Evolutionary conservation across 2,797 vertebrate genomes (phyloP).

Genomic region (Myotis planiceps): DNA sequence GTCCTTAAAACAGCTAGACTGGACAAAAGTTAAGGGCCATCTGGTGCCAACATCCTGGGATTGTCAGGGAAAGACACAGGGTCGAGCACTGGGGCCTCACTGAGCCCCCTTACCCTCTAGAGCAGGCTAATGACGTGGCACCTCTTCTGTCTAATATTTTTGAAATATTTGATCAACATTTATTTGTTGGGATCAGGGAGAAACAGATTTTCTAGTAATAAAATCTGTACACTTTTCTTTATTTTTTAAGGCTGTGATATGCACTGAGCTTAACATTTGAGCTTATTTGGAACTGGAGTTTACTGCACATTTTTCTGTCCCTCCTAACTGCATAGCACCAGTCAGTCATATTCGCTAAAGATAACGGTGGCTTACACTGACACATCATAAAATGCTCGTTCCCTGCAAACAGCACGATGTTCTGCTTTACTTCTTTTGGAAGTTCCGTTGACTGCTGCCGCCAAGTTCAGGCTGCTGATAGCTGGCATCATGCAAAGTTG

Average conservation of each 20-base stretch:
- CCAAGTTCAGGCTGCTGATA: not conserved
- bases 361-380: not conserved
- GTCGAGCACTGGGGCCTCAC: not conserved
- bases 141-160: not conserved
- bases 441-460: not conserved
- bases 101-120: not conserved
- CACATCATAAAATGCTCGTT: not conserved
- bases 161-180: slow-evolving; percentile 8
- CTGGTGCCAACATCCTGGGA: not conserved
- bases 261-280: not conserved
- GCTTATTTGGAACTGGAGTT: not conserved
- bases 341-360: not conserved
- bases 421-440: not conserved
- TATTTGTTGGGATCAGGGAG: not conserved
- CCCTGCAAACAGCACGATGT: not conserved
- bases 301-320: not conserved
- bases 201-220: slow-evolving; percentile 33
- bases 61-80: not conserved
- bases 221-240: not conserved
- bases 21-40: not conserved
- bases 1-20: not conserved
- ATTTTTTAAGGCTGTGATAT: not conserved
- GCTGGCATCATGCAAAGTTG: not conserved
- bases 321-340: not conserved
- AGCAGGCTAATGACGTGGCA: not conserved